Percentiles rank a stretch among this genome's conserved stretches.
Conservation (phyloP, 2,113 vertebrate genomes). For the Guaruba guarouba region DNA sequence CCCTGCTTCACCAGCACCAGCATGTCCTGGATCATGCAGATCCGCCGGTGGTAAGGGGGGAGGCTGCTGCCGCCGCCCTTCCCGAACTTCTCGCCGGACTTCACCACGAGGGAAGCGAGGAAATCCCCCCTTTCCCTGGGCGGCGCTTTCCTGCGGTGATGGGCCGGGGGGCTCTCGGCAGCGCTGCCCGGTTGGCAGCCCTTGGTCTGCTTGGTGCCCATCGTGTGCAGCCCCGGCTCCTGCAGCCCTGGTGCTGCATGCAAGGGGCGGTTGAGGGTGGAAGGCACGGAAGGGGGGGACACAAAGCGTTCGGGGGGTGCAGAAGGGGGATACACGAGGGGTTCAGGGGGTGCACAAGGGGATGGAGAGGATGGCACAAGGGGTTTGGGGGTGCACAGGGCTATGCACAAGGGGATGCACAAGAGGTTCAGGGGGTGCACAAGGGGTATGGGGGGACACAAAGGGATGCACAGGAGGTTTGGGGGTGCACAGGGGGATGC, state of each 20-base stretch:
- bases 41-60: slow-evolving; percentile 90
- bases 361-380: background rate
- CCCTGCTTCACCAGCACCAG: slow-evolving; percentile 91
- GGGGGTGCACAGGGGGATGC: background rate
- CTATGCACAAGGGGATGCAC: no score
- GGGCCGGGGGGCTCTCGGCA: slow-evolving; percentile 74
- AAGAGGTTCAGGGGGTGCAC: background rate
- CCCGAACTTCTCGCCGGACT: slow-evolving; percentile 85
- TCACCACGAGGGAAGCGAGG: slow-evolving; percentile 85
- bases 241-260: background rate
- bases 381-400: background rate
- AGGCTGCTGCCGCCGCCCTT: slow-evolving; percentile 74
- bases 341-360: background rate
- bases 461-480: background rate
- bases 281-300: background rate
- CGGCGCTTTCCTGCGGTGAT: slow-evolving; percentile 77
- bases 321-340: background rate
- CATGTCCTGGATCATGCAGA: slow-evolving; percentile 95
- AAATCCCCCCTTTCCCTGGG: slow-evolving; percentile 82
- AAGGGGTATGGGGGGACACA: background rate
- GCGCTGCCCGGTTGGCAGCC: slow-evolving; percentile 71
- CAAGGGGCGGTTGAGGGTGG: background rate
- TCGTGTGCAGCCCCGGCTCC: slow-evolving; percentile 29
- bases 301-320: no score
- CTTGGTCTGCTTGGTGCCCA: slow-evolving; percentile 94